Conservation (phyloP, 2,797 vertebrate genomes). For the Rhynchonycteris naso region DNA sequence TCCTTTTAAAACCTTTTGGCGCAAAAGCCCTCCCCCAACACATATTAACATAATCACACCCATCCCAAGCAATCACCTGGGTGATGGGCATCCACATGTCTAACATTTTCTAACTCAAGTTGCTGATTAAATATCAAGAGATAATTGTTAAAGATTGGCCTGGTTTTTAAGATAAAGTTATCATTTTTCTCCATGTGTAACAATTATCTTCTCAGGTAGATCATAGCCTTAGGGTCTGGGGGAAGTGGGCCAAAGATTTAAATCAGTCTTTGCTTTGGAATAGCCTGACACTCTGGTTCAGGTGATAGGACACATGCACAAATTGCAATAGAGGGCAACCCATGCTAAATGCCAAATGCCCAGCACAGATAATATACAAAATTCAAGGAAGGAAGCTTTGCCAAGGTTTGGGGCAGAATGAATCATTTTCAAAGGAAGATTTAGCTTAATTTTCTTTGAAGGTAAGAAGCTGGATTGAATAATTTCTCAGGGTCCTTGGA, state of each 20-base stretch:
- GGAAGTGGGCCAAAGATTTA: neutral
- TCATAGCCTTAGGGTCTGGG: neutral
- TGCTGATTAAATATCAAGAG: slow-evolving; percentile 17
- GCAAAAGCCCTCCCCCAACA: too few species aligned
- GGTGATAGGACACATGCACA: neutral
- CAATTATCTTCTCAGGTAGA: neutral
- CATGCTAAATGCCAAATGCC: neutral
- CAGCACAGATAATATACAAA: neutral
- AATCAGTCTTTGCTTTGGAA: neutral
- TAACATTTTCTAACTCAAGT: neutral
- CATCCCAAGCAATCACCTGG: too few species aligned
- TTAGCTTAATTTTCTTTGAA: slow-evolving; percentile 23
- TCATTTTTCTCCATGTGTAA: neutral
- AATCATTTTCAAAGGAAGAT: neutral
- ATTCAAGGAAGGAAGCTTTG: neutral
- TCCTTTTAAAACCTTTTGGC: too few species aligned
- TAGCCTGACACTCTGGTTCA: neutral
- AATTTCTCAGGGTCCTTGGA: neutral
- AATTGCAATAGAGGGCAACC: neutral
- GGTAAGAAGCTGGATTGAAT: neutral
- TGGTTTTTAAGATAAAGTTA: neutral
- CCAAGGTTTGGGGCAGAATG: neutral
- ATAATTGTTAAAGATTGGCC: neutral
- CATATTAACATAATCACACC: too few species aligned
- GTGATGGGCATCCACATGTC: too few species aligned